Conservation (phyloP, 2,113 vertebrate species). For the Phaetusa simplex region DNA sequence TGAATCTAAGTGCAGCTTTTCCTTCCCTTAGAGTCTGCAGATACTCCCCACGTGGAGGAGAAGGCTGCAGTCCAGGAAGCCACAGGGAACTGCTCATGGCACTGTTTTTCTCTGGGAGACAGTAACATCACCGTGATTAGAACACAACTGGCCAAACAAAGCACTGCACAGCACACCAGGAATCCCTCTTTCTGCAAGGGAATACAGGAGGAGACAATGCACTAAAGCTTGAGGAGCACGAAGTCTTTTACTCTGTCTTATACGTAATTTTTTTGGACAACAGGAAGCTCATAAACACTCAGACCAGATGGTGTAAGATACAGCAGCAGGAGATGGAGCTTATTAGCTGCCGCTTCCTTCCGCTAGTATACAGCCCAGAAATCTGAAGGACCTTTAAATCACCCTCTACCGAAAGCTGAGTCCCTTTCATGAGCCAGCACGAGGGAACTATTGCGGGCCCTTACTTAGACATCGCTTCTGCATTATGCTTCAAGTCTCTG, state of each 20-base stretch:
- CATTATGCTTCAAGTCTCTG: not conserved
- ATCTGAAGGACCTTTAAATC: conserved; percentile 3
- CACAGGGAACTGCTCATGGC: not conserved
- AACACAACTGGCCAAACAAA: not conserved
- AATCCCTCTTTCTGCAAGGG: not conserved
- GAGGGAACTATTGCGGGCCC: not conserved
- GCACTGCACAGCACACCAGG: not conserved
- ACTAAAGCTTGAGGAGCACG: not conserved
- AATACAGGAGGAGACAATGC: not conserved
- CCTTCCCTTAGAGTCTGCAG: not conserved
- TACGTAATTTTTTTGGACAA: not conserved
- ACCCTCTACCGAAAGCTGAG: not conserved
- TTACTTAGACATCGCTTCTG: not conserved
- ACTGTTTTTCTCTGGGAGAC: not conserved
- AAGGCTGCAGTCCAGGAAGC: not conserved
- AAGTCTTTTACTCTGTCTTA: not conserved
- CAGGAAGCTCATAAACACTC: not conserved
- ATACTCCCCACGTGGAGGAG: not conserved
- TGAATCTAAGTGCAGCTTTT: not conserved
- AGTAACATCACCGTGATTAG: not conserved
- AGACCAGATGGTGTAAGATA: conserved; percentile 26
- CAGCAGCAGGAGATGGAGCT: conserved; percentile 40
- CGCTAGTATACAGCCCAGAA: not conserved
- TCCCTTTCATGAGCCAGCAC: not conserved
- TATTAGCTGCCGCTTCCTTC: conserved; percentile 6